Base-by-base conservation (phyloP, 2,113 vertebrate genomes). In the Sinosuthora webbiana region DNA sequence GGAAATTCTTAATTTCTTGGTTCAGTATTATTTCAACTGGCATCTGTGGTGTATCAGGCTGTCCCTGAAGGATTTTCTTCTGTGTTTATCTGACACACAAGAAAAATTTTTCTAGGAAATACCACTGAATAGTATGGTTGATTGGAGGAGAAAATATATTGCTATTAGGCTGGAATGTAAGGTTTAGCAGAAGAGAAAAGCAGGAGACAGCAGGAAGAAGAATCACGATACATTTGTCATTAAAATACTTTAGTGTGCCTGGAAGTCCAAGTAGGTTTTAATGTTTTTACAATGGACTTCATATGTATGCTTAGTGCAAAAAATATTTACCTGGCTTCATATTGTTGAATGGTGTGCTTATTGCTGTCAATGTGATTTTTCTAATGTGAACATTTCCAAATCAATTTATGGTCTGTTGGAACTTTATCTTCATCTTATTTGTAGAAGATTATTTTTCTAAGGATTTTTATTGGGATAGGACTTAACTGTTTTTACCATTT, bases 91-190 rank as follows among this genome's bases (percentile, higher is more conserved):
- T 95, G 94, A 94, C 76, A 93, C n/a, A 65, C 12, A 90, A 87
- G 89, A 94, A 91, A 71, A 71, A 45, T 81, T 90, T 87, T 96
- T 89, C 68, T 93, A 94, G 93, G 96, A 95, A 96, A 96, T 96
- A 77, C 85, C 92, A 68, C 47, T 78, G 92, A 81, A 50, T 90
- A 37, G 35, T 93, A 92, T 92, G 88, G 92, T 93, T 97, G 94
- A 88, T 94, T 96, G 79, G 86, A 94, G 85, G 76, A 95, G 76
- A 88, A 95, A 94, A 83, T 96, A 90, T 84, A 68, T 90, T 90
- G 65, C 88, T 92, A 75, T 96, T 95, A 94, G 52, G 47, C 83
- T 92, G 94, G 90, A 96, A 96, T 96, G 93, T 94, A 74, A 78
- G 41, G 44, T 47, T 94, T 93, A 96, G 76, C 59, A 71, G 71